Evolutionary conservation across 2,113 vertebrate species (phyloP).

Genomic region (Corapipo altera): DNA sequence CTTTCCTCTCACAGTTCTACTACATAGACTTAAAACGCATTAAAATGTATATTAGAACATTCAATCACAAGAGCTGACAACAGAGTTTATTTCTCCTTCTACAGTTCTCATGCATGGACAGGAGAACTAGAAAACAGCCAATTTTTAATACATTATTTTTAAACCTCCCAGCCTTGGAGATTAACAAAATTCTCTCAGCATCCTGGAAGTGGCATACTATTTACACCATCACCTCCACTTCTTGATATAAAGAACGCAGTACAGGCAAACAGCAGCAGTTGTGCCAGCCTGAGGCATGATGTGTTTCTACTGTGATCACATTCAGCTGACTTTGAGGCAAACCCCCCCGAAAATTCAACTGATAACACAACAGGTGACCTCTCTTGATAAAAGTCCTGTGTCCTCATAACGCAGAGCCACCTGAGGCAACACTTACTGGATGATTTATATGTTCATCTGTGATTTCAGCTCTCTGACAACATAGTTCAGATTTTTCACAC

Average conservation of each 20-base stretch:
- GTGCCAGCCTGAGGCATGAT: neutral
- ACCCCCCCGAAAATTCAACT: neutral
- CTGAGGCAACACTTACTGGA: neutral
- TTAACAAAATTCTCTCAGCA: neutral
- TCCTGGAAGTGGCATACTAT: neutral
- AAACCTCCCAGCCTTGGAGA: neutral
- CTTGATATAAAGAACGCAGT: neutral
- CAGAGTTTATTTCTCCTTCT: neutral
- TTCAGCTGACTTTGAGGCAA: neutral
- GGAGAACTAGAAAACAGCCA: neutral
- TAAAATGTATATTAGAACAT: neutral
- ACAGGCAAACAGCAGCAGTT: neutral
- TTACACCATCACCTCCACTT: neutral
- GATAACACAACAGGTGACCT: neutral
- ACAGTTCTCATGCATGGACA: neutral
- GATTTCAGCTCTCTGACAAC: neutral
- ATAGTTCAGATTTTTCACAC: neutral
- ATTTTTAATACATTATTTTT: neutral
- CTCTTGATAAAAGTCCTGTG: neutral
- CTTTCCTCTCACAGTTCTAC: neutral
- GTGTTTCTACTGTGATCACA: neutral
- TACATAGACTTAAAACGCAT: neutral
- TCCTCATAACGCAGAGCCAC: neutral
- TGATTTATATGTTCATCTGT: neutral
- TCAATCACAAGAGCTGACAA: neutral